Base-by-base conservation (phyloP, 2,888 invertebrate genomes). In the Hypselothyrea guttata region DNA sequence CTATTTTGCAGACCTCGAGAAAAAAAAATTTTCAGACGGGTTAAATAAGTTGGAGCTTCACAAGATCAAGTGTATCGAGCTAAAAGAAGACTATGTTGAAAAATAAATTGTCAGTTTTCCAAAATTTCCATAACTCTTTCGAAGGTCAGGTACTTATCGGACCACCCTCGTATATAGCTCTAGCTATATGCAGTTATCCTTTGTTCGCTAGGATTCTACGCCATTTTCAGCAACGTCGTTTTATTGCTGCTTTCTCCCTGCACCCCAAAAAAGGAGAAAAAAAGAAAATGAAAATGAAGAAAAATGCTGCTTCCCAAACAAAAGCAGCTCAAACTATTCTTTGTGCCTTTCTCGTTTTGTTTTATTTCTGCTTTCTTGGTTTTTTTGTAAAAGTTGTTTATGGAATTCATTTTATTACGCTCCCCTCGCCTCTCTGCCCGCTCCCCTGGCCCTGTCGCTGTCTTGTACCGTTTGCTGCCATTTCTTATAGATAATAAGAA, bases 381-480 rank as follows among this genome's bases (percentile, higher is more conserved):
- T 68, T 60, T 61, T 78, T 78, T 82, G 66, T 62, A 71, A 84
- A 82, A 82, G 79, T 82, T 84, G 77, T 70, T 84, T 83, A 83
- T 75, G 84, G 79, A 83, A 84, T 73, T 84, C 77, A 84, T 83
- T 83, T 84, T 82, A 76, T 84, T 83, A 66, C 54, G 55, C 58
- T 60, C 56, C 31, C 38, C 13, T 42, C 38, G 37, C 37, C 12
- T 18, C 13, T n/a, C 18, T 18, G 8, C 22, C 35, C 45, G 34
- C 28, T 44, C 11, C 15, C 49, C 11, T 42, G 8, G 15, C 33
- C 46, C 33, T 46, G 18, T 38, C 33, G 15, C 45, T 44, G 53
- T 64, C 37, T 49, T 40, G 71, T 78, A 57, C 69, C 64, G 70
- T 73, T 69, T 67, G 27, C 69, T 68, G 66, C 71, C 65, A 64